Base-by-base conservation (phyloP, 1,140 invertebrate genomes). In the Penaeus indicus region DNA sequence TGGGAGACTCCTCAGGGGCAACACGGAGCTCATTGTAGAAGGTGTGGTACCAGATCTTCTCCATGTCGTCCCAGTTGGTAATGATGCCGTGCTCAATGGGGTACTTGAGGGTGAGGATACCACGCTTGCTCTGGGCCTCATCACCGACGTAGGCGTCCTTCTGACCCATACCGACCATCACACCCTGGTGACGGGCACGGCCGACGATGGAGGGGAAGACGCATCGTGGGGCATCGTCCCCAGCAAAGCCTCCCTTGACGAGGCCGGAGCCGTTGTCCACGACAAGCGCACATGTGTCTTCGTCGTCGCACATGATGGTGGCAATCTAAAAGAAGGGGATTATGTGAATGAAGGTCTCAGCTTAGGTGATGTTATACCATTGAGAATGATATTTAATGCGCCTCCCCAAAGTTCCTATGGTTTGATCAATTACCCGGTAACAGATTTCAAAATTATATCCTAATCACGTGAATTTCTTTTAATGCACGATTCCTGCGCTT, bases 111-210 rank as follows among this genome's bases (percentile, higher is more conserved):
- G 67, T 72, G n/a, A 72, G n/a, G 67, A 72, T 72, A 72, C 94
- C 97, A 95, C 98, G 96, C 94, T 99, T 99, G 93, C 95, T 96
- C 94, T 99, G 98, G 92, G 98, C 98, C 94, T 98, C 98, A 93
- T 99, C 98, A 91, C 98, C 98, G 84, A 99, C 98, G 93, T 99
- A 99, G 75, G 96, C 97, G 94, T 99, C 98, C 94, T 98, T 99
- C 93, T 99, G 97, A 92, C 97, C 98, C 98, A 99, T 99, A 94
- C 98, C 98, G 91, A 99, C 97, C 98, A 99, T 98, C 91, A 99
- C 97, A 92, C 94, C 94, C 92, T 95, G 94, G 94, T 98, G 97
- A 90, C 97, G 95, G 67, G 97, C 97, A 92, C 97, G 95, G 91
- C 97, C 97, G 90, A 98, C 97, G 93, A 98, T 98, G 90, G 97